phyloP scores from a whole-genome alignment of 2,113 vertebrate genomes.

The Pandion haliaetus region DNA sequence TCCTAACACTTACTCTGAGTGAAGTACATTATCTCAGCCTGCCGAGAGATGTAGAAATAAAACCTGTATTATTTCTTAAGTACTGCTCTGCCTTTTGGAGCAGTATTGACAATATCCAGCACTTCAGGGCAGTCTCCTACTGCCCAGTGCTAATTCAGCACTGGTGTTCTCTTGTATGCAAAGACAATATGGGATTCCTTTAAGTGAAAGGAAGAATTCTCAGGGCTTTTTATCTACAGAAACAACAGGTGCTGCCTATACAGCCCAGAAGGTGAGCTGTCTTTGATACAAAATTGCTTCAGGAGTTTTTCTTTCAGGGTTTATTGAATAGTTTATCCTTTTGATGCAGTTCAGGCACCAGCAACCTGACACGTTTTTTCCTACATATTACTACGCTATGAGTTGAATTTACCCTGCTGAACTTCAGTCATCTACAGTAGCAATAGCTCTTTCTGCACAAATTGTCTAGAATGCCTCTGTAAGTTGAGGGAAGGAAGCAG shows the following conservation, averaged over 20 bases:
- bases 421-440: background rate
- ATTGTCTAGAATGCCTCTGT: background rate
- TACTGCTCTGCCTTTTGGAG: background rate
- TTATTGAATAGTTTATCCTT: background rate
- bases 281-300: background rate
- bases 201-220: background rate
- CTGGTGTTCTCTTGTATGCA: background rate
- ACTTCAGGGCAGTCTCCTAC: background rate
- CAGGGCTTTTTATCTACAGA: background rate
- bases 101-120: background rate
- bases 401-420: background rate
- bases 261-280: background rate
- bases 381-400: accelerated
- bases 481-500: background rate
- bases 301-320: background rate
- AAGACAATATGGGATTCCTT: background rate
- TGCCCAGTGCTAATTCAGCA: background rate
- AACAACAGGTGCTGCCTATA: background rate
- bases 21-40: background rate
- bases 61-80: background rate
- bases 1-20: background rate
- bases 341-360: background rate
- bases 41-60: background rate
- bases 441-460: background rate
- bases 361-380: background rate